Evolutionary conservation across 1,140 invertebrate genomes (phyloP).

Genomic region (Glossosoma conforme): DNA sequence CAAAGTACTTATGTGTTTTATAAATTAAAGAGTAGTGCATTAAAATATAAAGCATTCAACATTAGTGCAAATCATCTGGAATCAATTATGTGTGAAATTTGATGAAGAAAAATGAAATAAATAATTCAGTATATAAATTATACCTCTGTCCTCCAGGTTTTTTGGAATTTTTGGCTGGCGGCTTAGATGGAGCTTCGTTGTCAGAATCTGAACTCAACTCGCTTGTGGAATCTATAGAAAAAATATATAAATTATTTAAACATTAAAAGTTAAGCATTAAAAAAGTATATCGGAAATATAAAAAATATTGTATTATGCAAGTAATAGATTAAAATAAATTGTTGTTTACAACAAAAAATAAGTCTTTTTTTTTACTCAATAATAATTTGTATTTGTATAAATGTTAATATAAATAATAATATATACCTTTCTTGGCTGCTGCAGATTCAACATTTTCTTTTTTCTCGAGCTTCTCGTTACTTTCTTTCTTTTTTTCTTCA

Average conservation of each 20-base stretch:
- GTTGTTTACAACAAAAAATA: constrained; percentile 3
- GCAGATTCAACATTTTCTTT: constrained; percentile 61
- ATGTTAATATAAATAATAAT: background rate
- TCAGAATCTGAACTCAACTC: constrained; percentile 73
- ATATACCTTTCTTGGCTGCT: constrained; percentile 51
- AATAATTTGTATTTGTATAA: background rate
- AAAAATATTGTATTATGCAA: background rate
- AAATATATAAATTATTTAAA: background rate
- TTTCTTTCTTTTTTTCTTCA: constrained; percentile 53
- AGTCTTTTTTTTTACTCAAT: too few relatives aligned
- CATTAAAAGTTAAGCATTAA: constrained; percentile 3
- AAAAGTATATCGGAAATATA: constrained; percentile 15
- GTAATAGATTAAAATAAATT: constrained; percentile 1
- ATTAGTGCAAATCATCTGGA: too few relatives aligned
- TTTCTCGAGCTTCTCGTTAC: constrained; percentile 59
- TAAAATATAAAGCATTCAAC: too few relatives aligned
- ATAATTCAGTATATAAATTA: too few relatives aligned
- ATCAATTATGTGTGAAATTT: constrained; percentile 1
- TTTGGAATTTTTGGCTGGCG: constrained; percentile 19
- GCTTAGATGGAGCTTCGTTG: constrained; percentile 50
- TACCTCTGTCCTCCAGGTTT: constrained; percentile 17
- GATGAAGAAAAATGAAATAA: constrained; percentile 1
- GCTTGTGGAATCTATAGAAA: constrained; percentile 56
- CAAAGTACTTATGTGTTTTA: too few relatives aligned
- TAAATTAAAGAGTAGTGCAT: too few relatives aligned